Evolutionary conservation across 2,113 vertebrate species (phyloP), one percentile per base, ranked within the genome.

Genomic region (Hippocampus comes): DNA sequence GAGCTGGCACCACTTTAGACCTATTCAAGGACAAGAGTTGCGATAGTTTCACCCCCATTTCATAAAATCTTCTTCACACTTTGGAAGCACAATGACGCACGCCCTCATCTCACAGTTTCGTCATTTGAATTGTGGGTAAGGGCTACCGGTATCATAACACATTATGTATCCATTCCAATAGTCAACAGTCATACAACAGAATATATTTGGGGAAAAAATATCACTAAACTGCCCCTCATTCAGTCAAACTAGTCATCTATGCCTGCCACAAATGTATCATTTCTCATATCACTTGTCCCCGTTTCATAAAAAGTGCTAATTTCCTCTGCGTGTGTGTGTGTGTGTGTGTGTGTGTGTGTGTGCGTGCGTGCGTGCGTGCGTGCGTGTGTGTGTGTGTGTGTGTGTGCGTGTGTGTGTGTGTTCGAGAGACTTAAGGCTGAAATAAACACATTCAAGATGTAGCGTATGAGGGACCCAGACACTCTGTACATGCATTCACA

Each of bases 1-100:
- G 92, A 93, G 91, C 92, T 93, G 92, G 92, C 91, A 92, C 92
- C 92, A 93, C 92, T 90, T 91, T 91, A 84, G 85, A 88, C 84
- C 86, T 86, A 85, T 70, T 86, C 83, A 78, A 85, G 85, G 86
- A 88, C 84, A 87, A 86, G 79, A 72, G 71, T 74, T 72, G 70
- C n/a, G 78, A 78, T 60, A n/a, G 79, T 66, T 83, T 69, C 78
- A 73, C 79, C 80, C 48, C 84, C 85, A 69, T 51, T 55, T 74
- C 72, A 68, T 72, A 69, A 75, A 81, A 65, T 74, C 82, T 82
- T 75, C 74, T 77, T 80, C 68, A 86, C 77, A 74, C 53, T 78
- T 69, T 63, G 74, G 73, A 78, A 57, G 74, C 25, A 56, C 14
- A 10, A 53, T 25, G 23, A 49, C 10, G 23, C 21, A 49, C 23